These are phyloP conservation scores for Abscondita cerata DNA, from an alignment of 2,888 invertebrate species.

Conservation along the genomic window DNA sequence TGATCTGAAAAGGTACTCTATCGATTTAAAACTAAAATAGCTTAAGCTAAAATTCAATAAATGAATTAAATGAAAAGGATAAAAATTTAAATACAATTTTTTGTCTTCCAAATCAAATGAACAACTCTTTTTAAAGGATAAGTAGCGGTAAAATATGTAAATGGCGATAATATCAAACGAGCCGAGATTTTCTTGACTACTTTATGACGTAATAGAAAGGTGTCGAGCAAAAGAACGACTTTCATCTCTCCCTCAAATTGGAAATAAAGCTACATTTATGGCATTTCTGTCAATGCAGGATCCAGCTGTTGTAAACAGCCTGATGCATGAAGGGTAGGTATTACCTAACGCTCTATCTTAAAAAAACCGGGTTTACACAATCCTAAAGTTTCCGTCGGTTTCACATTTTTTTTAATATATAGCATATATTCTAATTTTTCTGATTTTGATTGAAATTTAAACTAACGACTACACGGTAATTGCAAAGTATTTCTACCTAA, in stretches of 20 bases:
- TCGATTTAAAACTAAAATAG: too few species aligned
- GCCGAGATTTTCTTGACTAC: constrained; percentile 30
- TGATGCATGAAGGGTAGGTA: constrained; percentile 31
- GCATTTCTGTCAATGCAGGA: constrained; percentile 31
- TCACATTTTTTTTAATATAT: too few species aligned
- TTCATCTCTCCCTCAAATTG: constrained; percentile 36
- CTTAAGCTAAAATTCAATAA: too few species aligned
- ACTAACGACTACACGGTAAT: too few species aligned
- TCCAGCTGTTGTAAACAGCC: constrained; percentile 39
- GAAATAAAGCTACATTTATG: constrained; percentile 41
- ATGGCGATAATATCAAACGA: constrained; percentile 28
- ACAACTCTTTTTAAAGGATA: constrained; percentile 21
- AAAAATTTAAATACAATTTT: too few species aligned
- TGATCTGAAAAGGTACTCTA: too few species aligned
- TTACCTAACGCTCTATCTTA: constrained; percentile 25
- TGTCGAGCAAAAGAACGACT: constrained; percentile 26
- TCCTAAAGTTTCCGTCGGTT: background rate
- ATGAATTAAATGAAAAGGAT: too few species aligned
- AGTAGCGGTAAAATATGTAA: constrained; percentile 37
- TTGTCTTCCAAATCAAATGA: constrained; percentile 26
- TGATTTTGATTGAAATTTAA: too few species aligned
- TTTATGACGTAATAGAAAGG: constrained; percentile 34
- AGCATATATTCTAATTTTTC: too few species aligned
- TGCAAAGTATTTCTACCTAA: too few species aligned
- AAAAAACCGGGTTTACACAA: constrained; percentile 9